A percentile compares a stretch with the other conserved stretches of the same genome.
Evolutionary conservation across 2,888 invertebrate genomes (phyloP).

Genomic region (Harmothoe impar): DNA sequence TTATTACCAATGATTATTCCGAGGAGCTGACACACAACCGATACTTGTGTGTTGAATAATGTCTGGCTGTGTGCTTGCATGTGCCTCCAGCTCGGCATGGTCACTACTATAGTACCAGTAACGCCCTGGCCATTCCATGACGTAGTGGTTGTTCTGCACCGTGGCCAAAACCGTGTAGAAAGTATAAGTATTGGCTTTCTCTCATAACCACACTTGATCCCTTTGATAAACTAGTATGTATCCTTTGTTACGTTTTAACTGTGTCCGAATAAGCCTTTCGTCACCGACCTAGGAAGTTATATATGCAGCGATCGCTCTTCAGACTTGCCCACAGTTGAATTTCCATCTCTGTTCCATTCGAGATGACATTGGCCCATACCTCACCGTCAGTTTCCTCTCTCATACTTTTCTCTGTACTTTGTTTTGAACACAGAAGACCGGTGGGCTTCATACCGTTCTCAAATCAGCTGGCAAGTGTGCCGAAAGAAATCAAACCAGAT

Average conservation of each 20-base stretch:
- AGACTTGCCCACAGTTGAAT: background rate
- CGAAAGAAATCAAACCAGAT: slow-evolving; percentile 55
- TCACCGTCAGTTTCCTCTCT: background rate
- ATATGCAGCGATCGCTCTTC: background rate
- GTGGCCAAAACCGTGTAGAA: background rate
- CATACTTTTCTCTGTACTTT: background rate
- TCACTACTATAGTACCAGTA: background rate
- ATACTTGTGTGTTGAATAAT: background rate
- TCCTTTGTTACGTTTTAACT: background rate
- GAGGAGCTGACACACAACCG: background rate
- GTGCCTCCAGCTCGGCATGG: background rate
- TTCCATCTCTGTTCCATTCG: background rate
- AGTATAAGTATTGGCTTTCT: slow-evolving; percentile 7
- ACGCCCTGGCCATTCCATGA: background rate
- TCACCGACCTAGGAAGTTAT: no score
- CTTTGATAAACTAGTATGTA: slow-evolving; percentile 21
- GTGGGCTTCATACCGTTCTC: slow-evolving; percentile 33
- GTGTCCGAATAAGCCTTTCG: background rate
- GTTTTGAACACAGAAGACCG: background rate
- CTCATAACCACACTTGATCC: slow-evolving; percentile 20
- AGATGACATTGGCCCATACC: background rate
- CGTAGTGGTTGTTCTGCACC: background rate
- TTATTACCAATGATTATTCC: background rate
- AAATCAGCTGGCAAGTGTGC: slow-evolving; percentile 59
- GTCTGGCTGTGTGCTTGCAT: slow-evolving; percentile 48